phyloP scores from a whole-genome alignment of 2,797 vertebrate genomes.

The Xenopus petersii region DNA sequence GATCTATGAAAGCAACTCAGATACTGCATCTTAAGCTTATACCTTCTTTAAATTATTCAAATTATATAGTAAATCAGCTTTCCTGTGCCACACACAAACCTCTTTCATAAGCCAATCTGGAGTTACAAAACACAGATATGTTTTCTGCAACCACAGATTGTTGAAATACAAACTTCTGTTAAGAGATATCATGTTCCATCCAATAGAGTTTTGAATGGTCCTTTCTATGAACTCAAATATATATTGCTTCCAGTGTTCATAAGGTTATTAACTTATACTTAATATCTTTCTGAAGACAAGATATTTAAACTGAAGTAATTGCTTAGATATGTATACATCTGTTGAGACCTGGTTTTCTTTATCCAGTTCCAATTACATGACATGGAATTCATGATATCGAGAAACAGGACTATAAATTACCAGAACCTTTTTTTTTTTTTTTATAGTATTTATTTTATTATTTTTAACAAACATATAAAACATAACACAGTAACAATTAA shows the following conservation, averaged over 20 bases:
- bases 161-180: slow-evolving; percentile 4
- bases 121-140: neutral
- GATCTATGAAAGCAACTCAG: too few species aligned
- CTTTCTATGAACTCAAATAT: slow-evolving; percentile 2
- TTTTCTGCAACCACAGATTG: neutral
- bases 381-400: too few species aligned
- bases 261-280: slow-evolving; percentile 7
- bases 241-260: neutral
- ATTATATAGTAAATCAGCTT: neutral
- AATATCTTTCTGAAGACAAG: neutral
- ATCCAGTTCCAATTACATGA: neutral
- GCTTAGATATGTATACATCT: neutral
- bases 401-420: too few species aligned
- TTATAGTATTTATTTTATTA: too few species aligned
- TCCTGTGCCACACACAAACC: neutral
- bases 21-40: too few species aligned
- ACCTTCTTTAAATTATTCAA: too few species aligned
- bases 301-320: neutral
- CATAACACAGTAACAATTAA: too few species aligned
- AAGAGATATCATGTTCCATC: slow-evolving; percentile 6
- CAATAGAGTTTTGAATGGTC: neutral
- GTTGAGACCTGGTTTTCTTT: neutral
- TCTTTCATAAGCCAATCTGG: neutral
- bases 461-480: too few species aligned
- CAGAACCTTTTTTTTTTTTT: too few species aligned